Base-by-base conservation (phyloP, 1,140 invertebrate species). In the Drosophila mayri region DNA sequence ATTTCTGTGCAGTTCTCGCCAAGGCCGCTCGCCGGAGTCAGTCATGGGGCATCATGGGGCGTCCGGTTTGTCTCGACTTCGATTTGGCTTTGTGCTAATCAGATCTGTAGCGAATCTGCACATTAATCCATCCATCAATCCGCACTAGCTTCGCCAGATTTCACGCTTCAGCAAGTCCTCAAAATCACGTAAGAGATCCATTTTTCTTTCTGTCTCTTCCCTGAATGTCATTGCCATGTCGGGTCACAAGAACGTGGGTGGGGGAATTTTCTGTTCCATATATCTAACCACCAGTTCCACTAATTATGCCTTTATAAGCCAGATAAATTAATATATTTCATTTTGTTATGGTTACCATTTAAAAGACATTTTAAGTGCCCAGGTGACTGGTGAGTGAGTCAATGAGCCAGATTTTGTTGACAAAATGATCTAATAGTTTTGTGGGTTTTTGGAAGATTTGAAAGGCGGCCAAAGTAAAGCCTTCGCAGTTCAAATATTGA, bases 261-360 rank as follows among this genome's bases (percentile, higher is more conserved):
- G 68, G 70, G 70, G 32, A 49, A 38, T 46, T 60, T 72, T 73
- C 35, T 20, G 66, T 22, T 41, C n/a, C n/a, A 47, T 11, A 71
- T 71, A 18, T 60, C 52, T 50, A 25, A 40, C 44, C 62, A 70
- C 58, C 38, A 66, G 63, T 65, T 49, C 64, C 50, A 74, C 83
- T 84, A 88, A 88, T 88, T 90, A 80, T 88, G 77, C 58, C 85
- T 59, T 79, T 78, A 77, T 78, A 71, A 78, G 75, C 44, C 75
- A 61, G 40, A 43, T 59, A 75, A 44, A 75, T 75, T 47, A 63
- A 75, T 64, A 76, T 76, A 76, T 66, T 76, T 76, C 52, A 76
- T 58, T 76, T 76, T 76, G 72, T 77, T 77, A 50, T 70, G 71
- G 60, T 75, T 64, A 28, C 74, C 64, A 63, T 71, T 78, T 65